Conservation (phyloP, 2,797 vertebrate species). For the Falco rusticolus region DNA sequence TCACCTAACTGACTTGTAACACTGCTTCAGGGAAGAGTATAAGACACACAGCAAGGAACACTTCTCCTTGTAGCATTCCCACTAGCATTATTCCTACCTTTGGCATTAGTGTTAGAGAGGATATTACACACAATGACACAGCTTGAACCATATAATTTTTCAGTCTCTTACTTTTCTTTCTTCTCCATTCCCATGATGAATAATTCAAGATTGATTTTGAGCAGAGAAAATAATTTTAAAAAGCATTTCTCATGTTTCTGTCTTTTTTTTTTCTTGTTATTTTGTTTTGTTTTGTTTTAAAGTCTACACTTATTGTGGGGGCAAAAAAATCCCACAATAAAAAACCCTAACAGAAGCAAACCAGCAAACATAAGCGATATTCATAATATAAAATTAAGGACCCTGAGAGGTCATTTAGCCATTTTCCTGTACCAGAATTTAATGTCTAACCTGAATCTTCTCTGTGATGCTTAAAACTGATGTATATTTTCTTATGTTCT, state of each 20-base stretch:
- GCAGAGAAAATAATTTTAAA: slow-evolving; percentile 10
- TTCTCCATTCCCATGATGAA: background rate
- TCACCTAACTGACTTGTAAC: background rate
- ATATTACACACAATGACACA: background rate
- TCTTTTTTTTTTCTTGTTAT: rapidly evolving
- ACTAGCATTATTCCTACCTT: background rate
- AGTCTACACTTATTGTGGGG: background rate
- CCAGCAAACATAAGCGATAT: background rate
- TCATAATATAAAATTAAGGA: background rate
- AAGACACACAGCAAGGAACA: background rate
- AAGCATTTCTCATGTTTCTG: background rate
- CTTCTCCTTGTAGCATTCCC: background rate
- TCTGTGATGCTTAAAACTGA: background rate
- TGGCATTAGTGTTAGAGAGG: background rate
- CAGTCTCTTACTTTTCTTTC: background rate
- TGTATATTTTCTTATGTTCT: background rate
- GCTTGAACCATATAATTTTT: background rate
- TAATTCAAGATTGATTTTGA: slow-evolving; percentile 27
- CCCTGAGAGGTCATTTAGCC: background rate
- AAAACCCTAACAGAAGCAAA: background rate
- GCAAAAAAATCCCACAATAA: background rate
- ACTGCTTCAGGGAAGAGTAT: background rate
- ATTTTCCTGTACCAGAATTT: background rate
- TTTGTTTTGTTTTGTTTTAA: background rate
- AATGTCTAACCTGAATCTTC: background rate